phyloP scores from a whole-genome alignment of 2,113 vertebrate genomes.

The Cacatua alba region DNA sequence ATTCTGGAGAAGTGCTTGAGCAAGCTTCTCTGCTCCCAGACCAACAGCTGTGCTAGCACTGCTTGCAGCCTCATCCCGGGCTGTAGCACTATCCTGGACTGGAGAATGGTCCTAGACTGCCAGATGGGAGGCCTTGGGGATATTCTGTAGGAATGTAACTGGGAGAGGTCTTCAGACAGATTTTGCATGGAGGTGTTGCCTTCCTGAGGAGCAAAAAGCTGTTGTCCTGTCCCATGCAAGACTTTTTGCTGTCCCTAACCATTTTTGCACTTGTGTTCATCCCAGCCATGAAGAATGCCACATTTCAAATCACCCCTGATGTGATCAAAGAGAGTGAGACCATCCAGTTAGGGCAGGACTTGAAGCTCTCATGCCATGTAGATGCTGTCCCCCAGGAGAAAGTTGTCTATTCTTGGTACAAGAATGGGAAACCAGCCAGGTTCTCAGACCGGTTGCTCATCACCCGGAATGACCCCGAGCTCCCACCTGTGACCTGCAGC shows the following conservation, averaged over 20 bases:
- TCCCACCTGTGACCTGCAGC: constrained; percentile 92
- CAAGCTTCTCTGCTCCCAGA: background rate
- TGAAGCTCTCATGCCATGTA: constrained; percentile 96
- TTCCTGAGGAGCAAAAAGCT: background rate
- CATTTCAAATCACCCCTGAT: constrained; percentile 97
- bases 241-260: background rate
- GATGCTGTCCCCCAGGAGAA: constrained; percentile 98
- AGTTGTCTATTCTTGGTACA: constrained; percentile 96
- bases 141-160: background rate
- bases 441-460: constrained; percentile 88
- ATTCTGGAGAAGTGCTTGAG: background rate
- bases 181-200: background rate
- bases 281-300: constrained; percentile 92
- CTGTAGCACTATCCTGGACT: background rate
- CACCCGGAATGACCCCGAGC: constrained; percentile 91
- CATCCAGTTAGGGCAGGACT: constrained; percentile 95
- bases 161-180: background rate
- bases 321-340: constrained; percentile 97
- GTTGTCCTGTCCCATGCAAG: background rate
- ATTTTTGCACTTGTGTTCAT: background rate
- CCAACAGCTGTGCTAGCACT: background rate
- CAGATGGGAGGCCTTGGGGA: background rate
- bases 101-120: background rate
- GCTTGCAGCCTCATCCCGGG: background rate
- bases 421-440: constrained; percentile 86